A percentile compares a stretch with the other conserved stretches of the same genome.
phyloP scores from a whole-genome alignment of 2,888 invertebrate genomes.

The Lamellibrachia columna region DNA sequence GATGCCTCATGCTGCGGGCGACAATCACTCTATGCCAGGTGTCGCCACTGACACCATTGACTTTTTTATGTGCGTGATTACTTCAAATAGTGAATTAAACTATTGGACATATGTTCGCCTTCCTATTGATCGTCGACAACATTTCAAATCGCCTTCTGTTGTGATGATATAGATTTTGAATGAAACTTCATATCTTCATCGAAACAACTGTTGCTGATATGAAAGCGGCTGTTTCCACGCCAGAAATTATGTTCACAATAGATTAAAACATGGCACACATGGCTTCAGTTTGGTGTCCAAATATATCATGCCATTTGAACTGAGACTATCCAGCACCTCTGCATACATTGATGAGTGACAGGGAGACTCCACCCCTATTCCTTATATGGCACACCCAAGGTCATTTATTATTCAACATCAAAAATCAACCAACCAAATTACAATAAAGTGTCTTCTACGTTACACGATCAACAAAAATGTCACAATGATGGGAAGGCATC shows the following conservation, averaged over 20 bases:
- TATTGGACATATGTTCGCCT: not conserved
- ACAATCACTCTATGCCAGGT: not conserved
- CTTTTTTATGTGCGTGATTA: not conserved
- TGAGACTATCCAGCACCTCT: not conserved
- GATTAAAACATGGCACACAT: constrained; percentile 1
- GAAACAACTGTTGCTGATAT: constrained; percentile 16
- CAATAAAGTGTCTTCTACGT: not conserved
- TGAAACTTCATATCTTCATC: constrained; percentile 13
- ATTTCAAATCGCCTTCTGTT: not conserved
- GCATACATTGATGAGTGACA: not conserved
- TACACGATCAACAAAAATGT: not conserved
- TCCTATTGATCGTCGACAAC: not conserved
- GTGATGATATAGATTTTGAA: not conserved
- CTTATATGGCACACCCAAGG: not conserved
- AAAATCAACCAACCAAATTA: not conserved
- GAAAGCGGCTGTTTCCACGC: not conserved
- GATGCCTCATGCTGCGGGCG: not conserved
- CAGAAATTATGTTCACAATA: constrained; percentile 10
- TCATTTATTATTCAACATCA: not conserved
- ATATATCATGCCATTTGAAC: not conserved
- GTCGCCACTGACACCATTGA: not conserved
- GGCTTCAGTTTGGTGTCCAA: not conserved
- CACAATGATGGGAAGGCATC: no score
- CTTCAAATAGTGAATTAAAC: not conserved
- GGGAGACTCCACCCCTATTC: not conserved